Evolutionary conservation across 2,888 invertebrate genomes (phyloP), one percentile per base, ranked within the genome.

Genomic region (Panorpa germanica): DNA sequence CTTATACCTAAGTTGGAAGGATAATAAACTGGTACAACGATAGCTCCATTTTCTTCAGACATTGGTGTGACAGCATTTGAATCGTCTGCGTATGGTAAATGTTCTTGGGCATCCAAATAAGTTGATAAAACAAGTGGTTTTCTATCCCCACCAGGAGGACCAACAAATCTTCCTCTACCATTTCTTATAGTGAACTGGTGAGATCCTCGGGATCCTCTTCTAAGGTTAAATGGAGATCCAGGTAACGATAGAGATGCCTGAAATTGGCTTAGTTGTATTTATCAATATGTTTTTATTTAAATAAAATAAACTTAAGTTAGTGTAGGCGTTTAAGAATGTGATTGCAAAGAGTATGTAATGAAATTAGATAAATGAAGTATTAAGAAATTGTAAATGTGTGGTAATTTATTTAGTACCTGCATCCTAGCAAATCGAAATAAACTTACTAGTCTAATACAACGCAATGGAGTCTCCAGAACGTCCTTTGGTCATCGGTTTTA

Each of bases 171-270:
- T 36, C 75, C 64, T 39, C 83, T 66, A 37, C 81, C 83, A 51
- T 82, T 85, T 44, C 83, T 70, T 53, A 85, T 63, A 42, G 85
- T 76, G 64, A 86, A 82, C 61, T 88, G 85, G 55, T 91, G 90
- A 46, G 86, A 88, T 42, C 85, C 83, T 43, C 83, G 70, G 45
- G 85, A 86, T 41, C 81, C 82, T 43, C 90, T 73, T 38, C 91
- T 76, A 46, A 80, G 65, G 63, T 85, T 85, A 72, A 90, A 91
- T 45, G 93, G 93, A 44, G 93, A 93, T 45, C 91, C 91, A 47
- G 93, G 93, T 52, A 95, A 73, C 59, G 91, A 93, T 55, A 90
- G 70, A 58, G 91, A 93, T 51, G 88, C 83, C 91, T 93, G 72
- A 47, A 37, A 30, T 25, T 6, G n/a, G n/a, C n/a, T n/a, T n/a